Conservation (phyloP, 2,113 vertebrate genomes). For the Redunca redunca region DNA sequence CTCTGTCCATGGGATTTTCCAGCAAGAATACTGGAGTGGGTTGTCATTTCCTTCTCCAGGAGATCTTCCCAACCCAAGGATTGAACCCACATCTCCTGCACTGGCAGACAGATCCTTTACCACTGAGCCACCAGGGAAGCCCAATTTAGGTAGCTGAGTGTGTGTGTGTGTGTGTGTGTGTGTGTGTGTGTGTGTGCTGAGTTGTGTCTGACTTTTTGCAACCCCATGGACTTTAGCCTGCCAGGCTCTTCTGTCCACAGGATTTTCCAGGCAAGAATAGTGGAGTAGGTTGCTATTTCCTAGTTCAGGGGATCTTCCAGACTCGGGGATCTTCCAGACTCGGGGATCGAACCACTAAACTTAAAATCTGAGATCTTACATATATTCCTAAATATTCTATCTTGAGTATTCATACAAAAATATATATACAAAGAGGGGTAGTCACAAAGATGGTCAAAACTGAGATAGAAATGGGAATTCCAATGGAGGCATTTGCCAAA, state of each 20-base stretch:
- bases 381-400: background rate
- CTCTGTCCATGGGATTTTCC: background rate
- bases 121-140: background rate
- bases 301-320: background rate
- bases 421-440: background rate
- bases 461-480: background rate
- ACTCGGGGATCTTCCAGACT: background rate
- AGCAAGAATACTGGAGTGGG: background rate
- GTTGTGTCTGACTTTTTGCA: background rate
- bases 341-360: background rate
- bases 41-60: background rate
- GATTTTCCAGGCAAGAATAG: background rate
- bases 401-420: background rate
- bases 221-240: background rate
- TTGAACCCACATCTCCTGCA: background rate
- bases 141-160: background rate
- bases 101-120: background rate
- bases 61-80: background rate
- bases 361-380: background rate
- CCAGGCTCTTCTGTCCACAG: background rate
- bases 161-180: too few species aligned
- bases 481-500: background rate
- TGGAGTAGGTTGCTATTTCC: background rate
- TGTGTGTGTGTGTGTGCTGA: background rate
- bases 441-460: background rate